Conservation (phyloP, 1,140 invertebrate species). For the Oedothorax gibbosus region DNA sequence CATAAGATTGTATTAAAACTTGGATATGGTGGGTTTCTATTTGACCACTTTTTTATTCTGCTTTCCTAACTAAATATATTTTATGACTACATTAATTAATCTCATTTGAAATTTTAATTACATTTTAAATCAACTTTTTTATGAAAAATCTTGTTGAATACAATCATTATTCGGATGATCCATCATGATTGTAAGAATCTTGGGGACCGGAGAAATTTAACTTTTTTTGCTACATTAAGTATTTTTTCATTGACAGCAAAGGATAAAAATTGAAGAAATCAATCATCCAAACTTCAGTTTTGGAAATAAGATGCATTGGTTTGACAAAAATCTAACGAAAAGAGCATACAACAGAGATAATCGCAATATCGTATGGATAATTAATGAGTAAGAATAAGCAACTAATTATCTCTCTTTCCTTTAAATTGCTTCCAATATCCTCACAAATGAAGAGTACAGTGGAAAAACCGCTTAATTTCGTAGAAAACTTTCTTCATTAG, state of each 20-base stretch:
- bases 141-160: no score
- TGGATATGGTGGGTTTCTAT: no score
- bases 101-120: no score
- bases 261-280: conserved; percentile 20
- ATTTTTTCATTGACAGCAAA: conserved; percentile 37
- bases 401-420: background rate
- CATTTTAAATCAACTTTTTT: no score
- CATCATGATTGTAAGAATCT: conserved; percentile 27
- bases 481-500: no score
- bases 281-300: conserved; percentile 27
- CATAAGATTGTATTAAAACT: no score
- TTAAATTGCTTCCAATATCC: background rate
- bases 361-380: background rate
- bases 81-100: no score
- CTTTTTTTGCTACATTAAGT: conserved; percentile 31
- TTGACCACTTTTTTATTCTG: no score
- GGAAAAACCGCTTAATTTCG: no score
- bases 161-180: background rate
- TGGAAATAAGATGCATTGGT: background rate
- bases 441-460: no score
- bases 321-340: background rate
- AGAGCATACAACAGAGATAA: background rate
- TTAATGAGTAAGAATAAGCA: background rate
- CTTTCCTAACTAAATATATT: no score
- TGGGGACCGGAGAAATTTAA: background rate